Base-by-base conservation (phyloP, 2,888 invertebrate species). In the Philereme transversata region DNA sequence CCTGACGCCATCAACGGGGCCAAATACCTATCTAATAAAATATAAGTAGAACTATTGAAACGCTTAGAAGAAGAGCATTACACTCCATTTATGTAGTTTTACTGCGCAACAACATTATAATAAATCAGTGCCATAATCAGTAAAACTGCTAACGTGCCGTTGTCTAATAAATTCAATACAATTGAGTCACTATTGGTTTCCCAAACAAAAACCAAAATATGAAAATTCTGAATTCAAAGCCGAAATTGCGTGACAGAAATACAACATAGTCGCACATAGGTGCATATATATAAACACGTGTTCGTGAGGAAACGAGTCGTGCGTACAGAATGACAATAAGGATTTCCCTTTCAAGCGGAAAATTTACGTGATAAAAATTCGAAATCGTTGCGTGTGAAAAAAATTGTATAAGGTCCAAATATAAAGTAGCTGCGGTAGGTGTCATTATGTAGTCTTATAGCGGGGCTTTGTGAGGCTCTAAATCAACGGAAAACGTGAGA, bases 331-430 rank as follows among this genome's bases (percentile, higher is more conserved):
- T 91, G 83, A 89, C 91, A 91, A 91, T 91, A 81, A 80, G 81
- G 85, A 88, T 90, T 91, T 91, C 91, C 90, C 90, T 92, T 90
- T 89, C 89, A 80, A 87, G 86, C 87, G 86, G 88, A 87, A 92
- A 90, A 91, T 90, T 90, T 90, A 91, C 91, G 92, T 92, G 92
- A 90, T 90, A 88, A 84, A 90, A 87, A 92, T 90, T 86, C 86
- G 82, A 87, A 90, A 86, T 74, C 77, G 82, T 86, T 74, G 88
- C 90, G 88, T 92, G 91, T 90, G 90, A 91, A 91, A 90, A 88
- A 89, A 87, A 85, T 79, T 83, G 81, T 86, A 82, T 81, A 78
- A 83, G 85, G 84, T 86, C 86, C 85, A 86, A 88, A 88, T 86
- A 87, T 86, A 86, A 83, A 86, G 82, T 86, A 85, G 77, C 89